Percentiles rank a stretch among this genome's conserved stretches.
Evolutionary conservation across 2,797 vertebrate species (phyloP).

Genomic region (Chanos chanos): DNA sequence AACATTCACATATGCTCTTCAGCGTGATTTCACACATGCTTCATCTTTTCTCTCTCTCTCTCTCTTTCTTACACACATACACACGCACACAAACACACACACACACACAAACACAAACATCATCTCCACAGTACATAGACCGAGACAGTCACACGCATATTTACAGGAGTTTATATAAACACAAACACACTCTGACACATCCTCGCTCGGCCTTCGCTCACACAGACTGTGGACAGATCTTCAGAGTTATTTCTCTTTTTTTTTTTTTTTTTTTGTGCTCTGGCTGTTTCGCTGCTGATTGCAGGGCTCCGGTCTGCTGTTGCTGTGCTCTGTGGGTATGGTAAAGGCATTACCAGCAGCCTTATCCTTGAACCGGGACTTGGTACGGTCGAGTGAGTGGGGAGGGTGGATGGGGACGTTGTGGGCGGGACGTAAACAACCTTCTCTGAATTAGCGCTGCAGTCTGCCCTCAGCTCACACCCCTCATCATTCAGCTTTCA

Average conservation of each 20-base stretch:
- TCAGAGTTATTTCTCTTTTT: too few relatives aligned
- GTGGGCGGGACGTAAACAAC: not conserved
- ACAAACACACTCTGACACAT: not conserved
- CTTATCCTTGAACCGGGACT: constrained; percentile 42
- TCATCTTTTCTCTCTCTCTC: too few relatives aligned
- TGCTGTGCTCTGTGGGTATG: constrained; percentile 36
- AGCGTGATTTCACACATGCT: too few relatives aligned
- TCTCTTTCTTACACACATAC: too few relatives aligned
- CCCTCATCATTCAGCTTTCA: too few relatives aligned
- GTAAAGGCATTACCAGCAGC: constrained; percentile 58
- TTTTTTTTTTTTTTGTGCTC: not conserved
- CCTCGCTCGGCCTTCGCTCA: not conserved
- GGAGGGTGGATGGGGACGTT: not conserved
- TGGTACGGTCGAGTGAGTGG: not conserved
- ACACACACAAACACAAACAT: too few relatives aligned
- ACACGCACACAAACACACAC: too few relatives aligned
- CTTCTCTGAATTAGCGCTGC: not conserved
- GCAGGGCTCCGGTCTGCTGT: not conserved
- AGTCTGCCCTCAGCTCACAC: too few relatives aligned
- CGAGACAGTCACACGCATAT: too few relatives aligned
- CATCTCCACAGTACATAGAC: too few relatives aligned
- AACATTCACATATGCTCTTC: too few relatives aligned
- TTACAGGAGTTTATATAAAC: not conserved
- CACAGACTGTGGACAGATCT: too few relatives aligned
- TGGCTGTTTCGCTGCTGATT: not conserved